phyloP scores from a whole-genome alignment of 2,888 invertebrate species.

The Acleris sparsana region DNA sequence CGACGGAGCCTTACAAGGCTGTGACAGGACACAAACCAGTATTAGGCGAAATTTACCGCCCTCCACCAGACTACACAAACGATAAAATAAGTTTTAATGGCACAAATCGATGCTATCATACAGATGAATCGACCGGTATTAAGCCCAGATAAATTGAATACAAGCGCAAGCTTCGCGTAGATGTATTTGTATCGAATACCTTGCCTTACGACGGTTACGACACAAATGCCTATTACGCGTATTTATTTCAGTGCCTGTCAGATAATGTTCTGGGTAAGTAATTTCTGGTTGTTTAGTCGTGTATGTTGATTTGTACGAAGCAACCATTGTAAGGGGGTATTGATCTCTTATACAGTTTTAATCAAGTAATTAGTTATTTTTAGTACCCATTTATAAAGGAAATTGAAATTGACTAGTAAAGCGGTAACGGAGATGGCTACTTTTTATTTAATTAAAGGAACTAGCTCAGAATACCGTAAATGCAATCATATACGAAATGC shows the following conservation, averaged over 20 bases:
- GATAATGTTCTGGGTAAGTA: slow-evolving; percentile 31
- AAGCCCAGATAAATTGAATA: slow-evolving; percentile 57
- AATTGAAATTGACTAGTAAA: too few species aligned
- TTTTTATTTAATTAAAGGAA: slow-evolving; percentile 28
- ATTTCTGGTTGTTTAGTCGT: slow-evolving; percentile 13
- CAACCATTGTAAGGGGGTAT: not conserved
- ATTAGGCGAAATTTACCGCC: slow-evolving; percentile 70
- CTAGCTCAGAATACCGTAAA: slow-evolving; percentile 26
- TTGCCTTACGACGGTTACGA: slow-evolving; percentile 48
- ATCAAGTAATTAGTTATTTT: not conserved
- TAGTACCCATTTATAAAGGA: not conserved
- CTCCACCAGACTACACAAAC: slow-evolving; percentile 49
- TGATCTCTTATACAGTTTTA: too few species aligned
- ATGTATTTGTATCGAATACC: slow-evolving; percentile 54
- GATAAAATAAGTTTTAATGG: slow-evolving; percentile 66
- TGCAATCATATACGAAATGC: slow-evolving; percentile 42
- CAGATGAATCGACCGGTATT: slow-evolving; percentile 58
- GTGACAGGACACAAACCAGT: slow-evolving; percentile 66
- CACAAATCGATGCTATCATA: slow-evolving; percentile 68
- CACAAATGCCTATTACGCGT: slow-evolving; percentile 45
- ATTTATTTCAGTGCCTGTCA: slow-evolving; percentile 42
- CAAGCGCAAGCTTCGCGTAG: slow-evolving; percentile 53
- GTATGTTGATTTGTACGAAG: not conserved
- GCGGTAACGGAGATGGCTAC: too few species aligned
- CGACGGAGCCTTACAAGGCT: slow-evolving; percentile 59